Evolutionary conservation across 2,113 vertebrate species (phyloP).

Genomic region (Synodontis membranacea): DNA sequence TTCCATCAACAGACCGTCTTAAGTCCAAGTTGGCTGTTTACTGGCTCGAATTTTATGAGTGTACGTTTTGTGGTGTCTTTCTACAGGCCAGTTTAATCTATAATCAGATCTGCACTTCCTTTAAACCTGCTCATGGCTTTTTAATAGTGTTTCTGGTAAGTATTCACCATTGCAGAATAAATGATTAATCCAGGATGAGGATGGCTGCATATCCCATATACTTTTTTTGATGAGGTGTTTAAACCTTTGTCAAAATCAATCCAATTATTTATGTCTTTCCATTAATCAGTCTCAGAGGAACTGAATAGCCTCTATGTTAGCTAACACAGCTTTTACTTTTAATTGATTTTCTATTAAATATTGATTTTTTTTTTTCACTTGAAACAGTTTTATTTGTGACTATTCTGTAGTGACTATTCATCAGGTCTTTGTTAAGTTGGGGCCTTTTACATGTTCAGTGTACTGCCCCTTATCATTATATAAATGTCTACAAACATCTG

Average conservation of each 20-base stretch:
- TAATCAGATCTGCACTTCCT: neutral
- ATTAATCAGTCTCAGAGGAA: slow-evolving; percentile 3
- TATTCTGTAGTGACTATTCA: neutral
- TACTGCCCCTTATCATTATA: neutral
- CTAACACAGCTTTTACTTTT: neutral
- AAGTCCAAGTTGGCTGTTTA: neutral
- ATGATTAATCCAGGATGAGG: slow-evolving; percentile 12
- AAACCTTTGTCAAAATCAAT: slow-evolving; percentile 1
- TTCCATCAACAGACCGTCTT: neutral
- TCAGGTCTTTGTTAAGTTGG: neutral
- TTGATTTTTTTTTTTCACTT: no score
- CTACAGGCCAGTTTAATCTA: neutral
- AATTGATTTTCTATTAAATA: slow-evolving; percentile 9
- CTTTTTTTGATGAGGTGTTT: slow-evolving; percentile 9
- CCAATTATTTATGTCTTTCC: slow-evolving; percentile 2
- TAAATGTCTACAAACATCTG: neutral
- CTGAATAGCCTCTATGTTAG: neutral
- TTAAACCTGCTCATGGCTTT: neutral
- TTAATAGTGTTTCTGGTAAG: slow-evolving; percentile 6
- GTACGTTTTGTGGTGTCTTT: neutral
- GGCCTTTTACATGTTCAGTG: slow-evolving; percentile 3
- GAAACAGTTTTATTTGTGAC: neutral
- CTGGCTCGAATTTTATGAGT: neutral
- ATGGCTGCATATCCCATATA: slow-evolving; percentile 12
- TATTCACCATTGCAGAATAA: slow-evolving; percentile 14